Percentiles rank a stretch among this genome's conserved stretches.
Evolutionary conservation across 2,888 invertebrate species (phyloP).

Genomic region (Automeris io): DNA sequence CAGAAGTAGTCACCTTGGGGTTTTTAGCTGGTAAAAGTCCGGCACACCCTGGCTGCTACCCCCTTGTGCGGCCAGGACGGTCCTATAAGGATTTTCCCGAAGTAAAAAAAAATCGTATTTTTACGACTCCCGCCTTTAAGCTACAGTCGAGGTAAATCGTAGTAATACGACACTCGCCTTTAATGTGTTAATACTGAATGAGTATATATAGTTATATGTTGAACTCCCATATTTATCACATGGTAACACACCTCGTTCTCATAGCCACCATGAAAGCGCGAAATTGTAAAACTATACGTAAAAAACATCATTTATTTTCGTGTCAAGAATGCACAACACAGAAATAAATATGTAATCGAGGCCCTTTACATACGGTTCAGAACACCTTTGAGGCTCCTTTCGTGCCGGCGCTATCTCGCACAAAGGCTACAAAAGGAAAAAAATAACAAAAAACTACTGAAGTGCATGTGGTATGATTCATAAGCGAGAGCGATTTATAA

Average conservation of each 20-base stretch:
- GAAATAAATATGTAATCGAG: conserved; percentile 74
- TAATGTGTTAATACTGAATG: too few relatives aligned
- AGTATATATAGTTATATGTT: background rate
- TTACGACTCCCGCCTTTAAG: too few relatives aligned
- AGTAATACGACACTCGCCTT: too few relatives aligned
- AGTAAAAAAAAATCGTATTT: too few relatives aligned
- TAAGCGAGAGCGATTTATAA: conserved; percentile 10
- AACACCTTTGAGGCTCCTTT: conserved; percentile 64
- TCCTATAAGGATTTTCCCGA: too few relatives aligned
- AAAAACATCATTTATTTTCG: conserved; percentile 67
- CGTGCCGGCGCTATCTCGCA: conserved; percentile 71
- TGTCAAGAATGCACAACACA: conserved; percentile 71
- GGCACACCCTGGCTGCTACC: too few relatives aligned
- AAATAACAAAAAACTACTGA: conserved; percentile 50
- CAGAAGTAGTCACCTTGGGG: too few relatives aligned
- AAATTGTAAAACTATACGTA: conserved; percentile 50
- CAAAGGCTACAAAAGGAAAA: conserved; percentile 70
- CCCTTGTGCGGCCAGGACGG: too few relatives aligned
- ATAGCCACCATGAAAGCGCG: conserved; percentile 63
- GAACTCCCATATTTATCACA: background rate
- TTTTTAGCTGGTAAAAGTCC: too few relatives aligned
- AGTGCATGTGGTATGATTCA: conserved; percentile 27
- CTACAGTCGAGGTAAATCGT: too few relatives aligned
- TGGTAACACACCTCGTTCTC: background rate
- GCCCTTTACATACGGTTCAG: conserved; percentile 65